These are phyloP conservation scores for Alosa alosa DNA, from an alignment of 2,113 vertebrate species.

Conservation along the genomic window DNA sequence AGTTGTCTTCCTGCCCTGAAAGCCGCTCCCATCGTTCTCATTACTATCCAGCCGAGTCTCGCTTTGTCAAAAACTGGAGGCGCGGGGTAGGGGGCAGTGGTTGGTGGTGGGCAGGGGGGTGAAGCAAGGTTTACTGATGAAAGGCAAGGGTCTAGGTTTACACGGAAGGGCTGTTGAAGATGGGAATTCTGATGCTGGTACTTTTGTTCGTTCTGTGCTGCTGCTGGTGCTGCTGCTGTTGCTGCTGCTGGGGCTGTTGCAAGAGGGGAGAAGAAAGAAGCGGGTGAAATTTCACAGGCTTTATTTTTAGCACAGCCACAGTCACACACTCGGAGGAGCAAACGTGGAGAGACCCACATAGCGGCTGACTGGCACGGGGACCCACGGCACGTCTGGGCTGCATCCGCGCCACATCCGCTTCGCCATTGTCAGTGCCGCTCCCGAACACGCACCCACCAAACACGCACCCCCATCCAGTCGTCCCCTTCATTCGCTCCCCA, in stretches of 20 bases:
- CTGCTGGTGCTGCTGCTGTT: not conserved
- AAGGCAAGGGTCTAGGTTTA: not conserved
- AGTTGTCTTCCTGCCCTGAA: constrained; percentile 49
- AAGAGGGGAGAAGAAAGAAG: constrained; percentile 33
- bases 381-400: not conserved
- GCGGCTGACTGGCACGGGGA: not conserved
- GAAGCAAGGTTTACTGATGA: not conserved
- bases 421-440: not conserved
- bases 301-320: constrained; percentile 8
- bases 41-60: constrained; percentile 53
- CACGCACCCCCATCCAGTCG: not conserved
- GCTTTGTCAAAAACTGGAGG: not conserved
- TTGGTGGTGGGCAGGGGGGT: not conserved
- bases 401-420: not conserved
- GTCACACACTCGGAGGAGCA: not conserved
- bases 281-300: constrained; percentile 13
- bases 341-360: not conserved
- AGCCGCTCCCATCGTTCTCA: constrained; percentile 61
- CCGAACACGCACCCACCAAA: not conserved
- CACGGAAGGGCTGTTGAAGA: not conserved
- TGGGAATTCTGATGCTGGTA: not conserved
- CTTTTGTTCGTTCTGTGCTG: not conserved
- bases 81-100: not conserved
- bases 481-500: too few relatives aligned
- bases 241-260: not conserved